Evolutionary conservation across 2,113 vertebrate genomes (phyloP).

Genomic region (Pao palembangensis): DNA sequence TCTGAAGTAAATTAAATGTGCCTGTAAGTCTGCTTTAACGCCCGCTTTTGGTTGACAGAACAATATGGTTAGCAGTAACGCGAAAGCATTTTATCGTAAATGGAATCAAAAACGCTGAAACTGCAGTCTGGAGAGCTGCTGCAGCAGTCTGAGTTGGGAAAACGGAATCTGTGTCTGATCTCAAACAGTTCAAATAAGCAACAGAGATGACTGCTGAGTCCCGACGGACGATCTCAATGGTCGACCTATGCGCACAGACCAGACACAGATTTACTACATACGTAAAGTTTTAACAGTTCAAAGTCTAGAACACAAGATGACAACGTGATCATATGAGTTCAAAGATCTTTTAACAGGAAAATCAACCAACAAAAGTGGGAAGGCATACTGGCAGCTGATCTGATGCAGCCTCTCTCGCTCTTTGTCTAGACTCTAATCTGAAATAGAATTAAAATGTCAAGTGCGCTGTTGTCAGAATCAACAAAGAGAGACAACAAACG

Average conservation of each 20-base stretch:
- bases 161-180: slow-evolving; percentile 27
- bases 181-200: slow-evolving; percentile 37
- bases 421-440: not conserved
- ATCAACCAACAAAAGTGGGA: not conserved
- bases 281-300: not conserved
- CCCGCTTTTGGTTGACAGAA: not conserved
- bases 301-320: too few relatives aligned
- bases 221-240: too few relatives aligned
- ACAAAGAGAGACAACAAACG: not conserved
- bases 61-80: slow-evolving; percentile 1
- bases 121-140: slow-evolving; percentile 9
- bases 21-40: too few relatives aligned
- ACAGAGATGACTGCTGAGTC: slow-evolving; percentile 23
- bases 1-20: too few relatives aligned
- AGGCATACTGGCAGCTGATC: not conserved
- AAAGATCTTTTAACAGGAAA: not conserved
- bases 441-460: not conserved
- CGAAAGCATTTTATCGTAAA: slow-evolving; percentile 18
- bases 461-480: not conserved
- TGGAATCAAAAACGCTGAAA: slow-evolving; percentile 21
- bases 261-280: not conserved
- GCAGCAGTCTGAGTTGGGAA: not conserved
- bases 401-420: not conserved
- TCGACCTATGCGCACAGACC: slow-evolving; percentile 1
- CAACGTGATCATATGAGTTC: not conserved